Percentiles rank a stretch among this genome's conserved stretches.
Conservation (phyloP, 1,140 invertebrate genomes). For the Drosophila ogumai region DNA sequence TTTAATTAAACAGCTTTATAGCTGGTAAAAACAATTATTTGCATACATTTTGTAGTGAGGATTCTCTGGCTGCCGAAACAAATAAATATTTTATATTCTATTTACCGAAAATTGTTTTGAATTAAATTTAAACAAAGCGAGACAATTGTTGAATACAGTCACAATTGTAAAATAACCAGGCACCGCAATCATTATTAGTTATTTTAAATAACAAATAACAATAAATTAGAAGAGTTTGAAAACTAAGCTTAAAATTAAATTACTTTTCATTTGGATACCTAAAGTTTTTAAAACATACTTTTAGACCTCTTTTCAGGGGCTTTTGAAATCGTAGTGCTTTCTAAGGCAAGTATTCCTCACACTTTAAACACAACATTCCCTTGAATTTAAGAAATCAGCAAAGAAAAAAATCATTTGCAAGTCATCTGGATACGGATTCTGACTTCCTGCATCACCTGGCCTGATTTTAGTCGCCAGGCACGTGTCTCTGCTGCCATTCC, state of each 20-base stretch:
- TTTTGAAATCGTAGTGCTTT: neutral
- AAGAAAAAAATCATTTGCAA: constrained; percentile 16
- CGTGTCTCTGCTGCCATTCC: constrained; percentile 29
- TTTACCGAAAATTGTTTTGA: neutral
- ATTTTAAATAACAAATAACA: too few species aligned
- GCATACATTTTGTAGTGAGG: neutral
- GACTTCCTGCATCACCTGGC: constrained; percentile 7
- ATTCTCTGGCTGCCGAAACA: neutral
- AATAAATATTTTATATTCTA: neutral
- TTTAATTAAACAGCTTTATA: constrained; percentile 23
- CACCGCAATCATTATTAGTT: too few species aligned
- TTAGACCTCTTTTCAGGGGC: neutral
- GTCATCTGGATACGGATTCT: neutral
- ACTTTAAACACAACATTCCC: constrained; percentile 1
- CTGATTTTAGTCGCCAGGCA: constrained; percentile 45
- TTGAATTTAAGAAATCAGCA: neutral
- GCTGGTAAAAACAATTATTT: constrained; percentile 3
- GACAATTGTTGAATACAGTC: neutral
- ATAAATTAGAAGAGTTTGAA: too few species aligned
- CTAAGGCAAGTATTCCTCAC: neutral
- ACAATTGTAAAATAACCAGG: neutral
- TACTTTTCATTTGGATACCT: neutral
- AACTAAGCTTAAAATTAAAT: too few species aligned
- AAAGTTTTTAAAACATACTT: neutral
- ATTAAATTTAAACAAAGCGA: too few species aligned